A percentile compares a stretch with the other conserved stretches of the same genome.
Evolutionary conservation across 2,797 vertebrate genomes (phyloP).

Genomic region (Notoglanidium macrostoma): DNA sequence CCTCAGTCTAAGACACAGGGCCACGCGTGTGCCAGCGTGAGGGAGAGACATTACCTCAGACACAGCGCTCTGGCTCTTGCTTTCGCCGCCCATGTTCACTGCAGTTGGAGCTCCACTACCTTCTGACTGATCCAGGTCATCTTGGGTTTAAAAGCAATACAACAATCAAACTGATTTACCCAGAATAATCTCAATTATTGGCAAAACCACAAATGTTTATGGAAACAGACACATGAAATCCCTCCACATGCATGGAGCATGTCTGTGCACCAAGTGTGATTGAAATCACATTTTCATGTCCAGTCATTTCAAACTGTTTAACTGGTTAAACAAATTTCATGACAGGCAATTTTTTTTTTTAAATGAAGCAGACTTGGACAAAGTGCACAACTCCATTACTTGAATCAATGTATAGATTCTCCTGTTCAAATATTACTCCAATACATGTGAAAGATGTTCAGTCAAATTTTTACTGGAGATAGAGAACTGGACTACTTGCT

Average conservation of each 20-base stretch:
- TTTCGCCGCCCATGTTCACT: slow-evolving; percentile 20
- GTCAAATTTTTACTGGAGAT: too few relatives aligned
- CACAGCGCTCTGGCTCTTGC: slow-evolving; percentile 28
- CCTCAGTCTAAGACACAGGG: slow-evolving; percentile 54
- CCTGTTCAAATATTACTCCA: too few relatives aligned
- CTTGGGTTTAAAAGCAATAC: not conserved
- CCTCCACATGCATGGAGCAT: not conserved
- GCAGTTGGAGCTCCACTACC: not conserved
- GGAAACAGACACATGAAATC: not conserved
- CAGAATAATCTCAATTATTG: not conserved
- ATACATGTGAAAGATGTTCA: too few relatives aligned
- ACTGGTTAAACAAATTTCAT: not conserved
- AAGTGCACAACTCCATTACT: too few relatives aligned
- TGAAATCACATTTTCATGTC: not conserved
- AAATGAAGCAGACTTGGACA: too few relatives aligned
- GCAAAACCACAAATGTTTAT: not conserved
- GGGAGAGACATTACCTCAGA: slow-evolving; percentile 55
- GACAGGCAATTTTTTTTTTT: not conserved
- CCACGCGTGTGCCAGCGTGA: slow-evolving; percentile 40
- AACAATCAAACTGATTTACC: not conserved
- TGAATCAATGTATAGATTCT: too few relatives aligned
- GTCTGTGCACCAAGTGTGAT: not conserved
- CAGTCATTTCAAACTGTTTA: not conserved
- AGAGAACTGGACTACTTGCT: too few relatives aligned
- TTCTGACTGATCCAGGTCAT: slow-evolving; percentile 5